Conservation (phyloP, 2,797 vertebrate genomes). For the Crypturellus tataupa region DNA sequence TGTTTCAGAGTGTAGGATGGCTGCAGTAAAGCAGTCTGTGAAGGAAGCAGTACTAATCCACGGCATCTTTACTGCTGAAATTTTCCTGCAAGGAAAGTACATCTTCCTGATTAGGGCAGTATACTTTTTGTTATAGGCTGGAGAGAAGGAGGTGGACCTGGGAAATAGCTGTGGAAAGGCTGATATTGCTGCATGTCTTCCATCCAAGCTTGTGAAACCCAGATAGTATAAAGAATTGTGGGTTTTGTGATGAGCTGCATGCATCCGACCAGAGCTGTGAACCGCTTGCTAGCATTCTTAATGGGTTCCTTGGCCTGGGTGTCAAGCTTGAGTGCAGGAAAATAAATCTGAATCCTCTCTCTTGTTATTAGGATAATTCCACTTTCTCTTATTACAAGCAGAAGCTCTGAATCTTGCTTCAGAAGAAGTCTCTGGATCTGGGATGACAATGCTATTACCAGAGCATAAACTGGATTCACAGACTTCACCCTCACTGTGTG, state of each 20-base stretch:
- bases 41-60: neutral
- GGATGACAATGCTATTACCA: neutral
- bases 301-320: neutral
- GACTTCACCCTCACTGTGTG: neutral
- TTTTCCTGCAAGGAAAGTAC: slow-evolving; percentile 1
- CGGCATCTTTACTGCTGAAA: neutral
- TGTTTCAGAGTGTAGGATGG: slow-evolving; percentile 50
- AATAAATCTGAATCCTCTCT: neutral
- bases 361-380: neutral
- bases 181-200: neutral
- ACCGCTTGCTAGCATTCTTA: neutral
- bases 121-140: neutral
- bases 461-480: neutral
- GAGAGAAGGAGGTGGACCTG: neutral
- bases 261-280: neutral
- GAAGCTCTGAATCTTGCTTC: neutral
- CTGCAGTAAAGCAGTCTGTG: slow-evolving; percentile 25
- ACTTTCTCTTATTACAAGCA: neutral
- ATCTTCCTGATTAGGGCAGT: neutral
- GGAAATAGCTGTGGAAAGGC: neutral
- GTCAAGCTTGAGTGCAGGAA: neutral
- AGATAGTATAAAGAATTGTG: accelerated
- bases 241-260: neutral
- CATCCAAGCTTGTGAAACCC: neutral
- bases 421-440: neutral